These are phyloP conservation scores for Micromys minutus DNA, from an alignment of 2,113 vertebrate genomes.

Conservation along the genomic window DNA sequence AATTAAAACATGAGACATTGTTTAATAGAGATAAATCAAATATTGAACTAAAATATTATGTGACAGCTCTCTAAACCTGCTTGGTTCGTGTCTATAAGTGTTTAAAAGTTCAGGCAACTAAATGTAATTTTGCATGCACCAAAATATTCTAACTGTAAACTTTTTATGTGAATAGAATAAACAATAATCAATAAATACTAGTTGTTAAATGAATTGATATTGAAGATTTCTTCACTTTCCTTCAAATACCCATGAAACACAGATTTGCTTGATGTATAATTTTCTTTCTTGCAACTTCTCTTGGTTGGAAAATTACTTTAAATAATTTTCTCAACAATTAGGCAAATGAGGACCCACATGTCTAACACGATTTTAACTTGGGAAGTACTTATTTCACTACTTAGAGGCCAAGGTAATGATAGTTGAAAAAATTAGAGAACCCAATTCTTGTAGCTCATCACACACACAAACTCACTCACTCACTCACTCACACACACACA, in stretches of 20 bases:
- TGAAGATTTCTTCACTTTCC: neutral
- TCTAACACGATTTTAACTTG: neutral
- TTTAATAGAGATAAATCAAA: neutral
- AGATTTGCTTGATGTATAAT: conserved; percentile 39
- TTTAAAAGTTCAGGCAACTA: neutral
- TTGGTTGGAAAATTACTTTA: conserved; percentile 43
- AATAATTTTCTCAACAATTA: conserved; percentile 64
- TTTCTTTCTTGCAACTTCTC: conserved; percentile 42
- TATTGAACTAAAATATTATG: neutral
- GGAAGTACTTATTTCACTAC: conserved; percentile 29
- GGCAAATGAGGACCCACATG: conserved; percentile 26
- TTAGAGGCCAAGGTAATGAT: conserved; percentile 10
- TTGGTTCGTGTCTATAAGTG: neutral
- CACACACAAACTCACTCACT: neutral
- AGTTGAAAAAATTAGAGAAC: neutral
- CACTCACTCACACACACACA: neutral
- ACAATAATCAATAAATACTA: neutral
- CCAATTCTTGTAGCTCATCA: neutral
- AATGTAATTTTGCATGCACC: neutral
- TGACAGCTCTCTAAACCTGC: no score
- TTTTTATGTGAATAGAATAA: neutral
- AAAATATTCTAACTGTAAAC: neutral
- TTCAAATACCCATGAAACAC: neutral
- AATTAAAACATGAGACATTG: neutral
- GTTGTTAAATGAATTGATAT: neutral